phyloP scores from a whole-genome alignment of 2,888 invertebrate genomes.

The Diogma glabrata region DNA sequence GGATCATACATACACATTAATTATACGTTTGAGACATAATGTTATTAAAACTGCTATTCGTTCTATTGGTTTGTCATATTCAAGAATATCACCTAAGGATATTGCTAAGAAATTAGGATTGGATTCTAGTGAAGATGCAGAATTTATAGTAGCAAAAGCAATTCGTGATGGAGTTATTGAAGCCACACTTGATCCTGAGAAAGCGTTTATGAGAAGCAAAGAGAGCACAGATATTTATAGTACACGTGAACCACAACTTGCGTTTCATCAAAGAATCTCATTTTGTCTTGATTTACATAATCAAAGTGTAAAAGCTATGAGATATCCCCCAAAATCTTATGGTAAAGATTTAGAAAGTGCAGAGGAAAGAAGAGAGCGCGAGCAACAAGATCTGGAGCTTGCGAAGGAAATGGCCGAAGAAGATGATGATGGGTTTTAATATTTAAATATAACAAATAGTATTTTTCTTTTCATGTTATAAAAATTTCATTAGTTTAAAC shows the following conservation, averaged over 20 bases:
- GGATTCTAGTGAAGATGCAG: constrained; percentile 95
- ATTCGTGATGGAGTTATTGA: constrained; percentile 98
- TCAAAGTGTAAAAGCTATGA: constrained; percentile 98
- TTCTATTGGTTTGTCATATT: constrained; percentile 92
- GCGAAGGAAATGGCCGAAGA: constrained; percentile 99
- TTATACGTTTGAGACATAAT: constrained; percentile 91
- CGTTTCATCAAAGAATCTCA: constrained; percentile 92
- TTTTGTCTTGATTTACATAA: constrained; percentile 97
- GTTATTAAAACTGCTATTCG: constrained; percentile 98
- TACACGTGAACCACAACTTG: constrained; percentile 89
- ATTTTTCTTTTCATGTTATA: too few relatives aligned
- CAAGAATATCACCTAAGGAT: constrained; percentile 87
- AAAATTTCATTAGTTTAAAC: too few relatives aligned
- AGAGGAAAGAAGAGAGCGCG: constrained; percentile 88
- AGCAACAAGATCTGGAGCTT: constrained; percentile 95
- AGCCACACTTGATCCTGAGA: constrained; percentile 90
- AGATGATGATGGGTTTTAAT: constrained; percentile 83
- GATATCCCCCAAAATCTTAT: constrained; percentile 97
- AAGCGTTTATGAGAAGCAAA: constrained; percentile 93
- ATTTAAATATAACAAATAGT: too few relatives aligned
- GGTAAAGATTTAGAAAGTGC: constrained; percentile 96
- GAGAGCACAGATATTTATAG: constrained; percentile 95
- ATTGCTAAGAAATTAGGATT: constrained; percentile 88
- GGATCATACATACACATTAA: constrained; percentile 93
- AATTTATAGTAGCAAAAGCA: constrained; percentile 96